Percentiles rank a stretch among this genome's conserved stretches.
Evolutionary conservation across 2,888 invertebrate genomes (phyloP).

Genomic region (Priapulus caudatus): DNA sequence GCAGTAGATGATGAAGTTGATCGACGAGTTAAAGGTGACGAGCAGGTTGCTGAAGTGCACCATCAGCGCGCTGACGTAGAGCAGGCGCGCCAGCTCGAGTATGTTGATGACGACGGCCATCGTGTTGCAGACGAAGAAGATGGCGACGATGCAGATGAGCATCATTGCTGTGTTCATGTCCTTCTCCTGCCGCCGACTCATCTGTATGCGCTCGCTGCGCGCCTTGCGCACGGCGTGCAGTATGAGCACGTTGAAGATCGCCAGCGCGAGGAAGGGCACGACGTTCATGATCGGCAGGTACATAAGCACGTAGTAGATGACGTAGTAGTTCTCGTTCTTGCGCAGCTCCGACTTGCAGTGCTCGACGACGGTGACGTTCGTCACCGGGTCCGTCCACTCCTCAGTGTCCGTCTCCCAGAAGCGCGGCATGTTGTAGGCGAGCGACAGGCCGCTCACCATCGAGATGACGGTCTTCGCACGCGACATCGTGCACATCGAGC

Average conservation of each 20-base stretch:
- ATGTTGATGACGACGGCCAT: constrained; percentile 73
- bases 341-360: constrained; percentile 52
- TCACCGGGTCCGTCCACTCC: constrained; percentile 20
- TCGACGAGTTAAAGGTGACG: constrained; percentile 90
- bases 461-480: constrained; percentile 72
- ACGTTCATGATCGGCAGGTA: constrained; percentile 87
- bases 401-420: constrained; percentile 41
- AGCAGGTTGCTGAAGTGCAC: constrained; percentile 65
- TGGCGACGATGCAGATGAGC: constrained; percentile 83
- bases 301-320: constrained; percentile 83
- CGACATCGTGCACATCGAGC: constrained; percentile 78
- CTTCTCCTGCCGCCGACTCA: constrained; percentile 75
- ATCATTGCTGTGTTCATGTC: constrained; percentile 89
- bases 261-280: constrained; percentile 74
- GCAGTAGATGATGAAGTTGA: constrained; percentile 94
- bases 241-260: constrained; percentile 78
- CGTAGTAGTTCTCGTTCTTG: constrained; percentile 54
- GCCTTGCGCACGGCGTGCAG: constrained; percentile 76
- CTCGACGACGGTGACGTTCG: constrained; percentile 19
- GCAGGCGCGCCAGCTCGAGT: constrained; percentile 61
- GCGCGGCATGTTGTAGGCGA: constrained; percentile 68
- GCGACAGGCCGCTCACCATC: constrained; percentile 62
- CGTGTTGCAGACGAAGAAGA: constrained; percentile 84
- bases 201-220: constrained; percentile 72
- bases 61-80: constrained; percentile 45